Evolutionary conservation across 2,888 invertebrate genomes (phyloP), one percentile per base, ranked within the genome.

Genomic region (Phaonia tiefii): DNA sequence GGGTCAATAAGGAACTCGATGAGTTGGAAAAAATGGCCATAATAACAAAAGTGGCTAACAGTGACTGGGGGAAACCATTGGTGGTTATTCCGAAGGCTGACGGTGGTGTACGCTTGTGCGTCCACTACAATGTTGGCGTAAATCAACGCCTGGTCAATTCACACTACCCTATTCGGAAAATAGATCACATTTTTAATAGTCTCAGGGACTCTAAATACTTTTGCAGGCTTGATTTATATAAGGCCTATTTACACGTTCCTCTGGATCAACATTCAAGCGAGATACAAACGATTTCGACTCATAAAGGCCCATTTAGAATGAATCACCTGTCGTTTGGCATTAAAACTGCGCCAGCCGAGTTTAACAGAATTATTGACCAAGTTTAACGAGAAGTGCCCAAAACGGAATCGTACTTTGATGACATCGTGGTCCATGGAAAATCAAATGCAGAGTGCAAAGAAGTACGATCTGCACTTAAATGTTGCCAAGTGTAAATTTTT

Each of bases 401-500:
- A n/a, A n/a, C n/a, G n/a, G n/a, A n/a, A n/a, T n/a, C n/a, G n/a
- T n/a, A n/a, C 70, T 22, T 44, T 22, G 1, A 66, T 71, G 37
- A 79, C 58, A 54, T 51, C 69, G 25, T 37, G 69, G 22, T 73
- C 54, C 8, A 69, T 60, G 39, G 69, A 49, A 22, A 80, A n/a
- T 81, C 49, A 72, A 83, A 63, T 81, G 80, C 54, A 72, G 82
- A 65, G 70, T 44, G 44, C 63, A 58, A 42, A 39, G 15, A 58
- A 58, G 74, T 79, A 54, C 74, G 58, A 39, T 75, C 75, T 80
- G 58, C 79, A 83, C 26, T 39, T 78, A 51, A 83, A 80, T 39
- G 10, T 26, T 44, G 2, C 10, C 8, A 82, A 82, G 54, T 77
- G 77, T 46, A 31, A 10, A 71, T 77, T 80, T 56, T 76, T 67